A percentile compares a stretch with the other conserved stretches of the same genome.
Conservation (phyloP, 1,140 invertebrate genomes). For the Danaus melanippus region DNA sequence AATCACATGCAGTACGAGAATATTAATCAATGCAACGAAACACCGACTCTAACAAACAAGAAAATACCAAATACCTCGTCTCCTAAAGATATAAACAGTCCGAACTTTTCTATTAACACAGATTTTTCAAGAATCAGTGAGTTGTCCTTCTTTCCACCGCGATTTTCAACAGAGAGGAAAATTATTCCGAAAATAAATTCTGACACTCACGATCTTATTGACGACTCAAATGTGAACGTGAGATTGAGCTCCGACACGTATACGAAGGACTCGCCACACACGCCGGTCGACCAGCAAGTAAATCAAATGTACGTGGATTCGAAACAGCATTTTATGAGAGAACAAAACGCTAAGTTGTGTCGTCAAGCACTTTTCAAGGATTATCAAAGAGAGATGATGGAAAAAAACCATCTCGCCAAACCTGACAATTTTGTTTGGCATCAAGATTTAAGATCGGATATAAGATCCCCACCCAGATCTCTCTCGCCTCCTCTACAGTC, state of each 20-base stretch:
- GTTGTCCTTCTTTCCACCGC: conserved; percentile 60
- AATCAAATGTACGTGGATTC: conserved; percentile 27
- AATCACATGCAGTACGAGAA: conserved; percentile 33
- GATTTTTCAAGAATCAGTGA: conserved; percentile 63
- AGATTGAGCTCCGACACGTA: conserved; percentile 64
- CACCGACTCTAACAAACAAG: conserved; percentile 38
- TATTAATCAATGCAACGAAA: conserved; percentile 28
- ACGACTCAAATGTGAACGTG: conserved; percentile 36
- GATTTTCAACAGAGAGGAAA: conserved; percentile 68
- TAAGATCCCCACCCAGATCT: conserved; percentile 54
- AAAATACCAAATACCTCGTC: conserved; percentile 63
- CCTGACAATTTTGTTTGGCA: conserved; percentile 48
- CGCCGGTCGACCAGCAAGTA: conserved; percentile 30
- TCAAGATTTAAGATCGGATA: conserved; percentile 34
- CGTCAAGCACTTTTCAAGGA: conserved; percentile 55
- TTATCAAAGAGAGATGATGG: conserved; percentile 31
- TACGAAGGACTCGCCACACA: conserved; percentile 65
- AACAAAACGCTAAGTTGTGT: conserved; percentile 41
- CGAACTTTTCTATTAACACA: conserved; percentile 63
- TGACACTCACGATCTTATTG: conserved; percentile 51
- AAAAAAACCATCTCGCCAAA: conserved; percentile 26
- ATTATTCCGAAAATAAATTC: conserved; percentile 44
- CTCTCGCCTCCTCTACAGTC: conserved; percentile 58
- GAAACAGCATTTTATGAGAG: conserved; percentile 31
- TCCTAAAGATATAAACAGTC: conserved; percentile 58